Evolutionary conservation across 2,888 invertebrate species (phyloP), one percentile per base, ranked within the genome.

Genomic region (Siphonodentalium dalli): DNA sequence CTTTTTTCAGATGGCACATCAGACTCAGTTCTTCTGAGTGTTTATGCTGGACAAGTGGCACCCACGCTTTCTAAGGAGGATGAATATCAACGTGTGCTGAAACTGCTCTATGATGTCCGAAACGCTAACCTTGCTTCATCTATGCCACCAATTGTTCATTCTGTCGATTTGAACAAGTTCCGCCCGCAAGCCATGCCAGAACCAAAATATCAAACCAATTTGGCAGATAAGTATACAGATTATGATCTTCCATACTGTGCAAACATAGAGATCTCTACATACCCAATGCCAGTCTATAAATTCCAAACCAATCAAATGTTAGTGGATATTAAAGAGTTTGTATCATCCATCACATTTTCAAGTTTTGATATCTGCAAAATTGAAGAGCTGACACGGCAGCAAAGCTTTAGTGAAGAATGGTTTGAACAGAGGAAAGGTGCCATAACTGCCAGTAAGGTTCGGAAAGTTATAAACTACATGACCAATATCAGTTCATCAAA

Each of bases 81-180:
- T 15, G 31, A 52, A 8, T 52, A 52, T 35, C 34, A 52, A 27
- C 20, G 52, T 15, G 33, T 44, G 7, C 24, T 52, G 11, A 37
- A 44, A 29, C 29, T 52, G 21, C 11, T 44, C 2, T 52, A 28
- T 38, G 42, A 48, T 42, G 26, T 47, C 1, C 41, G 35, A 28
- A 54, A 54, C 38, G 31, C 31, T 11, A 47, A 42, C 18, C n/a
- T n/a, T n/a, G 21, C 7, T n/a, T 20, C 41, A 24, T n/a, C 23
- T 9, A 37, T 52, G 39, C 52, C 52, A 31, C 52, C 52, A 15
- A 31, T 52, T 31, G 52, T 52, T 8, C 38, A 52, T 20, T 31
- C 45, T 23, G 26, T 44, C 6, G 52, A 52, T 31, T 7, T 52
- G 5, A 15, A 11, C 9, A 38, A 38, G 45, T 52, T 52, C 13